Percentiles rank a stretch among this genome's conserved stretches.
phyloP scores from a whole-genome alignment of 2,113 vertebrate species.

The Aleadryas rufinucha region DNA sequence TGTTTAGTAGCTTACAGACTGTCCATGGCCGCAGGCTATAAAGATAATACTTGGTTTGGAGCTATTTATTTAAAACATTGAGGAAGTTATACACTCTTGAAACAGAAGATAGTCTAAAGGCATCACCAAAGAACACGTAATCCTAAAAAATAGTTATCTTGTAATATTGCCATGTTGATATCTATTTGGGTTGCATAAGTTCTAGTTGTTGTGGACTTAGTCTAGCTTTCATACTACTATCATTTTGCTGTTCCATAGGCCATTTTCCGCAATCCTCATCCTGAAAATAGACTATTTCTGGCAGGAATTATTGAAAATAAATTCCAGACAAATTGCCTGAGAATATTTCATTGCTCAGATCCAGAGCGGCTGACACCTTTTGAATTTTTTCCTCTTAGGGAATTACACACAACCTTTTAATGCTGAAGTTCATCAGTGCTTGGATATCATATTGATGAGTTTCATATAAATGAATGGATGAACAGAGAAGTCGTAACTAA shows the following conservation, averaged over 20 bases:
- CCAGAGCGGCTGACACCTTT: neutral
- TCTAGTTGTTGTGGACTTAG: neutral
- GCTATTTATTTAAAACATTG: neutral
- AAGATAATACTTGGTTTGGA: neutral
- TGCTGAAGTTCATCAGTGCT: neutral
- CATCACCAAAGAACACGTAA: neutral
- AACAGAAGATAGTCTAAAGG: neutral
- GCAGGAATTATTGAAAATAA: neutral
- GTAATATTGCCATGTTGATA: neutral
- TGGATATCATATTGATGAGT: constrained; percentile 26
- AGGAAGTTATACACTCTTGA: neutral
- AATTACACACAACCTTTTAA: neutral
- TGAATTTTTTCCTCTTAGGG: neutral
- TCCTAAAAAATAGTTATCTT: neutral
- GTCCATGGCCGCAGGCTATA: neutral
- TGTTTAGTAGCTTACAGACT: neutral
- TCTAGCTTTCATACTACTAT: neutral
- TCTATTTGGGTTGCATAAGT: neutral
- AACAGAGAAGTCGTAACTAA: neutral
- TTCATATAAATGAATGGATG: neutral
- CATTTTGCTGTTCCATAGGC: neutral
- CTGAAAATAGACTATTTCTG: neutral
- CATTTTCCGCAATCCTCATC: neutral
- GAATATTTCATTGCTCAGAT: neutral
- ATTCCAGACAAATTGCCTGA: neutral